Evolutionary conservation across 1,140 invertebrate genomes (phyloP), one percentile per base, ranked within the genome.

Genomic region (Microvelia longipes): DNA sequence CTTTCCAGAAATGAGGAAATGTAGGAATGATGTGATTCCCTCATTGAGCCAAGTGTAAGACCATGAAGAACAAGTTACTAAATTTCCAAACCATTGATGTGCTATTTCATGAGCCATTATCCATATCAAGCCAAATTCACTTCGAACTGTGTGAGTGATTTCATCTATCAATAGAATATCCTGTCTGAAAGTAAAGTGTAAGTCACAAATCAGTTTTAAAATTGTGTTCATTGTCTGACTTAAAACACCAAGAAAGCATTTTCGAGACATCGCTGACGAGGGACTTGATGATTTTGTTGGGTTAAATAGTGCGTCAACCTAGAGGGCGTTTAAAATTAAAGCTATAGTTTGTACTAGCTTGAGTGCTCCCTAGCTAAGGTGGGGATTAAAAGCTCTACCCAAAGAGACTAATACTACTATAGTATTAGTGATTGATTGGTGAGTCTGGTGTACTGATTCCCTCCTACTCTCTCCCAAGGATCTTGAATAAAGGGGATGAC

Each of bases 51-150:
- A 78, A 1, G 77, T 76, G 66, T 80, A 78, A 2, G 77, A 77
- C 80, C 79, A 83, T 78, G 82, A 87, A 29, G 80, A 73, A 0
- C 83, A 81, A 0, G 84, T 85, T 0, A 89, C 87, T 71, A 87
- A 79, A 74, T 89, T 86, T 1, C 87, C 87, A 71, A 88, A 88
- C 87, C 87, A 89, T 77, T 84, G 83, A 77, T 89, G 87, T n/a
- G 82, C 80, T 30, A 84, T 83, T 76, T 88, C 86, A 74, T 88
- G 87, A 66, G 82, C 80, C 35, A 86, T 13, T 13, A 64, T 26
- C 15, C 15, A 64, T 2, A 24, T 25, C 62, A 64, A 24, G 2
- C 2, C 15, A 15, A 64, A 24, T 64, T 15, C 25, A 26, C 24
- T 64, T 26, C 5, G 11, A 14, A 64, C 62, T 24, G 15, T 24